These are phyloP conservation scores for Melangyna quadrimaculata DNA, from an alignment of 2,888 invertebrate species.

Conservation along the genomic window DNA sequence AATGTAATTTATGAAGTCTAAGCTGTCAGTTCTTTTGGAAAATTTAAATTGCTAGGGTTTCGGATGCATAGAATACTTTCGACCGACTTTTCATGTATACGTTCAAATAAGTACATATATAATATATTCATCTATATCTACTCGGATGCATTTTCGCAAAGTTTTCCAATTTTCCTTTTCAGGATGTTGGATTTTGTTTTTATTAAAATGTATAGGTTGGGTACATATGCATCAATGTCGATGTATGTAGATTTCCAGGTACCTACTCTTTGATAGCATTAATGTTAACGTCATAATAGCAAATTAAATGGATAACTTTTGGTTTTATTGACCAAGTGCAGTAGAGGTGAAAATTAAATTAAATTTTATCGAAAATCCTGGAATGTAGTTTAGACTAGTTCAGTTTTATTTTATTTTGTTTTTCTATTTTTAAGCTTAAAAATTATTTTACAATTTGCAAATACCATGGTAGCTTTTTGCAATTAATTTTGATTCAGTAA, in stretches of 20 bases:
- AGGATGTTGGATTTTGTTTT: slow-evolving; percentile 4
- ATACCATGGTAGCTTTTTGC: too few species aligned
- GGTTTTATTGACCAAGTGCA: background rate
- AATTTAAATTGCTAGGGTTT: background rate
- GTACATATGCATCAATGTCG: background rate
- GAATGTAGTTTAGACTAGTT: too few species aligned
- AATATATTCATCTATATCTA: background rate
- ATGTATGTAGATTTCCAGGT: too few species aligned
- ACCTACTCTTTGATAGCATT: slow-evolving; percentile 16
- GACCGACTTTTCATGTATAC: background rate
- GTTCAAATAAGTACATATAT: too few species aligned
- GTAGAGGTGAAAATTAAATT: slow-evolving; percentile 25
- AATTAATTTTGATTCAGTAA: too few species aligned
- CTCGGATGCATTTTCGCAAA: background rate
- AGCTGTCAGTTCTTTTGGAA: slow-evolving; percentile 4
- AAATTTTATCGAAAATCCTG: background rate
- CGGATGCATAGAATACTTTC: background rate
- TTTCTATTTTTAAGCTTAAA: too few species aligned
- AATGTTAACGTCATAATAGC: background rate
- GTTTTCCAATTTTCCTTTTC: slow-evolving; percentile 21
- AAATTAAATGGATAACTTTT: background rate
- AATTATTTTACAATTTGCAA: too few species aligned
- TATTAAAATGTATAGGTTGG: background rate
- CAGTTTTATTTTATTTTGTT: too few species aligned
- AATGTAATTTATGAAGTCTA: background rate